phyloP scores from a whole-genome alignment of 2,113 vertebrate species.

The Meriones unguiculatus region DNA sequence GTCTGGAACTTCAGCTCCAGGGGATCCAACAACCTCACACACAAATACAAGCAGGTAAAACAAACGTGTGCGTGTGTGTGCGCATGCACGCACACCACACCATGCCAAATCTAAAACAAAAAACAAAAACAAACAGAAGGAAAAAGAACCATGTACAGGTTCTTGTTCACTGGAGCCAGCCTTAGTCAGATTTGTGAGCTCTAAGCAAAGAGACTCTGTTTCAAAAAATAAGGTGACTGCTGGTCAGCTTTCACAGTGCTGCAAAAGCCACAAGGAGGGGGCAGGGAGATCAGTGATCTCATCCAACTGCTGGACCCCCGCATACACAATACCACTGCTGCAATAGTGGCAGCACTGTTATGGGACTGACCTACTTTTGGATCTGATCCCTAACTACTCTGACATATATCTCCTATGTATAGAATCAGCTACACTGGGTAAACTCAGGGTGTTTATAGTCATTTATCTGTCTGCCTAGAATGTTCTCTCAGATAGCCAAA shows the following conservation, averaged over 20 bases:
- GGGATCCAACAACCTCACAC: too few species aligned
- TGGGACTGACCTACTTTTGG: neutral
- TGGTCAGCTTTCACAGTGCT: neutral
- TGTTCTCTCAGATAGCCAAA: neutral
- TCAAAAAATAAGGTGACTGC: neutral
- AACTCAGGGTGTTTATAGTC: neutral
- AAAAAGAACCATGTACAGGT: neutral
- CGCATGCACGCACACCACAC: neutral
- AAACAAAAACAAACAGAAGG: neutral
- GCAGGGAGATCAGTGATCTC: accelerated
- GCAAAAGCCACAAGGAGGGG: neutral
- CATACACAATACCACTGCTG: neutral
- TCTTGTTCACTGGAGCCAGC: neutral
- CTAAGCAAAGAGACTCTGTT: neutral
- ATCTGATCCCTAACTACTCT: neutral
- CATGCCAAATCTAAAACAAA: neutral
- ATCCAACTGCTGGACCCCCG: neutral
- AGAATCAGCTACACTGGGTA: neutral
- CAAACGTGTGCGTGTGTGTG: too few species aligned
- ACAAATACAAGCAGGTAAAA: too few species aligned
- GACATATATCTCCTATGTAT: neutral
- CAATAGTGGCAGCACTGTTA: neutral
- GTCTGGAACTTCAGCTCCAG: too few species aligned
- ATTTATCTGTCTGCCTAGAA: neutral
- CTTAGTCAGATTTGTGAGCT: neutral